phyloP scores from a whole-genome alignment of 2,888 invertebrate species.

The Phlogophora meticulosa region DNA sequence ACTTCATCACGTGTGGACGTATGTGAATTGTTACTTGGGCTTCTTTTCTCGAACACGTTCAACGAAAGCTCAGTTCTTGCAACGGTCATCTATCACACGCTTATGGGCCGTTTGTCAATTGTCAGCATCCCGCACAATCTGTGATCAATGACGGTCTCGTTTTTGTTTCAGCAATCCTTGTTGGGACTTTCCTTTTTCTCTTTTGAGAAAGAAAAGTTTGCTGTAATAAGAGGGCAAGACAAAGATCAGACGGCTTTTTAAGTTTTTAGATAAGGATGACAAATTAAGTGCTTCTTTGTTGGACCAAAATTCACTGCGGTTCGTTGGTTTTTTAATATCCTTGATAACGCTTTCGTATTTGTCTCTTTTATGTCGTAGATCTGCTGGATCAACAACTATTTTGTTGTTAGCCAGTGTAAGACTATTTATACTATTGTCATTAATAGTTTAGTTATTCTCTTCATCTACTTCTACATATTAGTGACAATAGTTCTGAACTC shows the following conservation, averaged over 20 bases:
- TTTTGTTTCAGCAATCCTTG: conserved; percentile 10
- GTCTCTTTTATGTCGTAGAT: not conserved
- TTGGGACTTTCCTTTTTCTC: not conserved
- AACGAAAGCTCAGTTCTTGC: not conserved
- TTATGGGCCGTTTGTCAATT: conserved; percentile 35
- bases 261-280: conserved; percentile 3
- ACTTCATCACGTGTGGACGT: not conserved
- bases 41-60: not conserved
- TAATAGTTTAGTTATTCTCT: too few relatives aligned
- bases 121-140: conserved; percentile 21
- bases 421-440: not conserved
- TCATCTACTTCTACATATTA: not conserved
- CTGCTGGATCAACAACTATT: not conserved
- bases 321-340: not conserved
- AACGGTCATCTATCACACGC: conserved; percentile 22
- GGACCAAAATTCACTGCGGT: not conserved
- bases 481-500: too few relatives aligned
- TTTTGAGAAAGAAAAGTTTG: not conserved
- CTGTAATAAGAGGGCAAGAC: not conserved
- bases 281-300: conserved; percentile 9
- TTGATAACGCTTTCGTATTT: too few relatives aligned
- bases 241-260: not conserved
- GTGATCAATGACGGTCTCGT: conserved; percentile 25
- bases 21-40: not conserved
- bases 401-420: not conserved